Evolutionary conservation across 2,888 invertebrate species (phyloP), one percentile per base, ranked within the genome.

Genomic region (Rapana venosa): DNA sequence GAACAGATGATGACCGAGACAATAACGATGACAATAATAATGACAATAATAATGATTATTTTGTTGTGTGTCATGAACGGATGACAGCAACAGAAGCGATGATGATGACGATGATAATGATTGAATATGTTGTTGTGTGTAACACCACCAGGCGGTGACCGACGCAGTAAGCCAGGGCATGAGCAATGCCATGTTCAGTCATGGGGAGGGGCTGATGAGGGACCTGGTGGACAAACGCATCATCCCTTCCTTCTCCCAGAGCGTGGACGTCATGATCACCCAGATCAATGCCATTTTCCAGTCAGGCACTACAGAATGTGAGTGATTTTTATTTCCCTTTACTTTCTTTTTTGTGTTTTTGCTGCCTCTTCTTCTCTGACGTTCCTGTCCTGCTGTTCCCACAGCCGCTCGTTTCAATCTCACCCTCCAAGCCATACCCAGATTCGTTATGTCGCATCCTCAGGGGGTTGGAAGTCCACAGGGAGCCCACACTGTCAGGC

Each of bases 261-360:
- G 98, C 90, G 98, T 98, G 93, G 97, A 97, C 94, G 97, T 97
- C 95, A 98, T 99, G 97, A 98, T 99, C 95, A 97, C 97, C 85
- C 99, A 99, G 96, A 97, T 99, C 90, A 98, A 98, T 95, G 98
- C 98, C 88, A 97, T 98, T 32, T 99, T 99, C 96, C 97, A 98
- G 88, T 97, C 97, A 92, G 99, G 99, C 89, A 98, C 98, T 15
- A 98, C 97, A 95, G 98, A 99, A 96, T 98, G 98, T 98, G 96
- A 97, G 97, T 81, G 36, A 58, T 74, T 61, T n/a, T 4, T 47
- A 47, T 47, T 5, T 47, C 47, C 8, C 47, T 47, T 47, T n/a
- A n/a, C 47, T 47, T 47, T 47, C 4, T 47, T 8, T 47, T 47
- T 5, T 47, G 47, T 47, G 47, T 47, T 47, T 47, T 47, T 2